Base-by-base conservation (phyloP, 2,888 invertebrate species). In the Tholera decimalis region DNA sequence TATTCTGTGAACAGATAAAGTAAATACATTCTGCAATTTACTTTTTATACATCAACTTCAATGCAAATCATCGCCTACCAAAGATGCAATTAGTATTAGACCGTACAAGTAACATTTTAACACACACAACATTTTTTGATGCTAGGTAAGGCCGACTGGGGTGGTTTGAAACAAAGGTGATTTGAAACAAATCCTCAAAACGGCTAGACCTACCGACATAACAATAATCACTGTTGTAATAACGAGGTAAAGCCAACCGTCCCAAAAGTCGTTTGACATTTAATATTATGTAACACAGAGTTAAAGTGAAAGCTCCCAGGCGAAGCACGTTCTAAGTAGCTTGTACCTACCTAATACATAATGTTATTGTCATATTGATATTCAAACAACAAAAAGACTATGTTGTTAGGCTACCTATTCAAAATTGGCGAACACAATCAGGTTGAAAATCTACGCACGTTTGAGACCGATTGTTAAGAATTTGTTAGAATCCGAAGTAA, bases 1-100 rank as follows among this genome's bases (percentile, higher is more conserved):
- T 69, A 69, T 81, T 79, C 74, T 70, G 67, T 69, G 71, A 81
- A 62, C 60, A 75, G 69, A 68, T 57, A 46, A 65, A 80, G 76
- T 76, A 71, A 74, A 80, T 59, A 73, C 47, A 57, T 60, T 51
- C 46, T 79, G 55, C 68, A 55, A 24, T 37, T 54, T 47, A 37
- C 9, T 58, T 61, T 61, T 49, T 54, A 54, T 69, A 37, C 43
- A 64, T 11, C 4, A 20, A 60, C 18, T 60, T 30, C 24, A 50
- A 60, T 66, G 43, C 49, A 67, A 65, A 59, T 70, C 18, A 18
- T 49, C 30, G 49, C 37, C 20, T 53, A 64, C 11, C 39, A 33
- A 49, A 43, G n/a, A 47, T 43, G 30, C n/a, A 26, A 46, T 50
- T 44, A 37, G 11, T 8, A 37, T 33, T 13, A 33, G 6, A 28